Percentiles rank a stretch among this genome's conserved stretches.
These are phyloP conservation scores for Nylanderia fulva DNA, from an alignment of 1,140 invertebrate species.

Conservation along the genomic window DNA sequence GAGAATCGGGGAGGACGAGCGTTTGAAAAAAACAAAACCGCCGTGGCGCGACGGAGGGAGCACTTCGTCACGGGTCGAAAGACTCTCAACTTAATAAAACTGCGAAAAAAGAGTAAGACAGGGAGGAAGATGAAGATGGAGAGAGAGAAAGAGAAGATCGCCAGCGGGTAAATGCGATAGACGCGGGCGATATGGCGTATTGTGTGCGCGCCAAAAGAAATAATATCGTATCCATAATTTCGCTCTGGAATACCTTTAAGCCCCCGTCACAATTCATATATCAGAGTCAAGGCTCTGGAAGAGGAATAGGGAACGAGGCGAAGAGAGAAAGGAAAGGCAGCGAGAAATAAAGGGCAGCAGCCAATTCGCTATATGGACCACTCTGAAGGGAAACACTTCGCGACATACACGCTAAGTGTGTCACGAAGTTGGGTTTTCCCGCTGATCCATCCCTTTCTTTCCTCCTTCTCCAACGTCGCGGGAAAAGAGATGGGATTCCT, in stretches of 20 bases:
- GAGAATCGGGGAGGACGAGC: neutral
- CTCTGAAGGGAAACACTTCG: neutral
- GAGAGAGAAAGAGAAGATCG: neutral
- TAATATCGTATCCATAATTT: slow-evolving; percentile 66
- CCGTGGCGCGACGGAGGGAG: slow-evolving; percentile 29
- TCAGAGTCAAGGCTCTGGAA: slow-evolving; percentile 33
- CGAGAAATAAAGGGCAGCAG: slow-evolving; percentile 35
- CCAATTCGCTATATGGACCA: slow-evolving; percentile 57
- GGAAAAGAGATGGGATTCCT: slow-evolving; percentile 68
- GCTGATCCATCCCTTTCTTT: slow-evolving; percentile 1
- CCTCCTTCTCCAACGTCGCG: no score
- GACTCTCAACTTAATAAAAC: slow-evolving; percentile 63
- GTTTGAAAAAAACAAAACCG: slow-evolving; percentile 27
- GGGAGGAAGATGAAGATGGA: no score
- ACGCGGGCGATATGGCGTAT: neutral
- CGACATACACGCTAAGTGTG: slow-evolving; percentile 25
- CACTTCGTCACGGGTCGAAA: slow-evolving; percentile 39
- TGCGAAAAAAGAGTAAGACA: neutral
- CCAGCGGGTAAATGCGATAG: slow-evolving; percentile 30
- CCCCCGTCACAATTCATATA: slow-evolving; percentile 61
- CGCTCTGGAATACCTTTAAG: slow-evolving; percentile 55
- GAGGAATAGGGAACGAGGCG: neutral
- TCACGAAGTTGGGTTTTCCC: slow-evolving; percentile 24
- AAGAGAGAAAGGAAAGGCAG: neutral
- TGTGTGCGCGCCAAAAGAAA: slow-evolving; percentile 54